These are phyloP conservation scores for Caenorhabditis drosophilae DNA, from an alignment of 2,888 invertebrate genomes.

Conservation along the genomic window DNA sequence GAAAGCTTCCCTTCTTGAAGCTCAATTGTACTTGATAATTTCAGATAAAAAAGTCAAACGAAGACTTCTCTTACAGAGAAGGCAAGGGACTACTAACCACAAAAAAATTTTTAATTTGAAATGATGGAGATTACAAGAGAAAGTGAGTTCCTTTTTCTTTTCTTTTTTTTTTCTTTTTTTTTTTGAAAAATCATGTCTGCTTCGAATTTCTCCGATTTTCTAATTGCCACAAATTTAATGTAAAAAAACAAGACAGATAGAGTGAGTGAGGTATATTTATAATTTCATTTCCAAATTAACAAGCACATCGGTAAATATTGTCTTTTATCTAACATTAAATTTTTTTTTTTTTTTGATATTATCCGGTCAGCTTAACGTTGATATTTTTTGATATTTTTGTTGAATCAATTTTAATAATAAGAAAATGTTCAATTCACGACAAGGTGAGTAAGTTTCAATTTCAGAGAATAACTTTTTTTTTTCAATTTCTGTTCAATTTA, in stretches of 20 bases:
- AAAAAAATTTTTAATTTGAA: slow-evolving; percentile 2
- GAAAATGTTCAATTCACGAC: too few relatives aligned
- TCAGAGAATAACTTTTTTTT: too few relatives aligned
- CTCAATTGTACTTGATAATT: slow-evolving; percentile 18
- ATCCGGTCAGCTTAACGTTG: too few relatives aligned
- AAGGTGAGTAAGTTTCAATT: too few relatives aligned
- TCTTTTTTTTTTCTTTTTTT: neutral
- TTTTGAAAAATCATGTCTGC: too few relatives aligned
- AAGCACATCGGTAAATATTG: slow-evolving; percentile 37
- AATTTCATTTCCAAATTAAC: neutral
- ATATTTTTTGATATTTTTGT: too few relatives aligned
- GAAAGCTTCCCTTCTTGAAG: too few relatives aligned
- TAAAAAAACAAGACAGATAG: too few relatives aligned
- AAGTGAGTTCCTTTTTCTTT: slow-evolving; percentile 34
- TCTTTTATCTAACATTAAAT: slow-evolving; percentile 6
- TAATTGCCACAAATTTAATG: too few relatives aligned
- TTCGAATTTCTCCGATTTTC: neutral
- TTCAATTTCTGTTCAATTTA: too few relatives aligned
- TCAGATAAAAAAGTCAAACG: slow-evolving; percentile 23
- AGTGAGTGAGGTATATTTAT: too few relatives aligned
- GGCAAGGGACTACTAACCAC: slow-evolving; percentile 27
- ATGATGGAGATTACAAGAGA: slow-evolving; percentile 45
- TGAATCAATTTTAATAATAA: too few relatives aligned
- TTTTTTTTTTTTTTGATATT: slow-evolving; percentile 26
- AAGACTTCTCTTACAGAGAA: slow-evolving; percentile 41